These are phyloP conservation scores for Nothoprocta perdicaria DNA, from an alignment of 2,113 vertebrate genomes.

Conservation along the genomic window DNA sequence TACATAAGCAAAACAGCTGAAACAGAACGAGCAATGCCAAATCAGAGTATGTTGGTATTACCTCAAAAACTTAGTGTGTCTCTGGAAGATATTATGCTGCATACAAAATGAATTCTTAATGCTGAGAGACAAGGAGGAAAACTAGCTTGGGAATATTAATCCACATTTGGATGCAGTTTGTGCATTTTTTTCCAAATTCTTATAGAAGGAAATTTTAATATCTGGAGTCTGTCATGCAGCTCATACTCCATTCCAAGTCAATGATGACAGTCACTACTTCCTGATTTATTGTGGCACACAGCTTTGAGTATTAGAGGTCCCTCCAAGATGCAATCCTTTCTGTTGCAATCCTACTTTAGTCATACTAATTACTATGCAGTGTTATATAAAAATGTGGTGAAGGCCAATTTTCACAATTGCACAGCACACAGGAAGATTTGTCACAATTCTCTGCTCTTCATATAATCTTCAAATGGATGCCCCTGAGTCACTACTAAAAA, in stretches of 20 bases:
- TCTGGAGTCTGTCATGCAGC: slow-evolving; percentile 20
- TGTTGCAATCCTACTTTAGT: neutral
- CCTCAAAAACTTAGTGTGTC: neutral
- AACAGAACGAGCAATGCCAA: neutral
- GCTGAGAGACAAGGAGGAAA: neutral
- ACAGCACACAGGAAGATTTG: neutral
- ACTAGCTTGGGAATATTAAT: slow-evolving; percentile 5
- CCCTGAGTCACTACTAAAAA: neutral
- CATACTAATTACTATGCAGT: neutral
- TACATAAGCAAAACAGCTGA: neutral
- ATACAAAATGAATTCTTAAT: slow-evolving; percentile 24
- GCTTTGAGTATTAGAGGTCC: neutral
- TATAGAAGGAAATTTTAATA: neutral
- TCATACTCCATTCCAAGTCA: neutral
- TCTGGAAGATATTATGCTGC: neutral
- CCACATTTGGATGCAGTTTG: neutral
- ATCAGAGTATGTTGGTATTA: neutral
- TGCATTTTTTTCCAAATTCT: neutral
- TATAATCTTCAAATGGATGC: neutral
- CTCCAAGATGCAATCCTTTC: slow-evolving; percentile 9
- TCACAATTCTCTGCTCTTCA: neutral
- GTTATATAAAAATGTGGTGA: neutral
- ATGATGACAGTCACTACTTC: neutral
- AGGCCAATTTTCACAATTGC: neutral
- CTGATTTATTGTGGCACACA: neutral